A percentile compares a stretch with the other conserved stretches of the same genome.
Evolutionary conservation across 1,140 invertebrate genomes (phyloP).

Genomic region (Philopotamus ludificatus): DNA sequence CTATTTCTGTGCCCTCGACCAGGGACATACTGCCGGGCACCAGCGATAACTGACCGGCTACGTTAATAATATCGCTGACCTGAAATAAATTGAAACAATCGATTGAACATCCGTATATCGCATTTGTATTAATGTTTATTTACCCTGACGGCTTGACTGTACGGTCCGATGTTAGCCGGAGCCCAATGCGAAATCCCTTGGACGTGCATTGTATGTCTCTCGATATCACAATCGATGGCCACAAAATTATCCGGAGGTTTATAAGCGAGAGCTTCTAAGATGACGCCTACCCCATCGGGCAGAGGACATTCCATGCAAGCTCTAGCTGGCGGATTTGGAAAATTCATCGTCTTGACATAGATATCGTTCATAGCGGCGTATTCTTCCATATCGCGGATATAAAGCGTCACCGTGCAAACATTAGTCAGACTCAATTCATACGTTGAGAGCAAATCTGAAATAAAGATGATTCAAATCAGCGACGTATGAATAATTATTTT

Average conservation of each 20-base stretch:
- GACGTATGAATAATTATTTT: too few relatives aligned
- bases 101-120: not conserved
- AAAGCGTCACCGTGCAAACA: constrained; percentile 78
- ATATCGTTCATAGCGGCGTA: constrained; percentile 76
- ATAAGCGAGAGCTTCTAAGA: constrained; percentile 69
- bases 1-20: constrained; percentile 68
- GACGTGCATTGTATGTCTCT: constrained; percentile 82
- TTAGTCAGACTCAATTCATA: constrained; percentile 64
- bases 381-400: constrained; percentile 77
- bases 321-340: constrained; percentile 82
- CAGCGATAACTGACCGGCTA: constrained; percentile 89
- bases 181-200: constrained; percentile 95
- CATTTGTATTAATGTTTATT: too few relatives aligned
- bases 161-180: constrained; percentile 92
- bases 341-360: constrained; percentile 73
- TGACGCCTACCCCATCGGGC: constrained; percentile 67
- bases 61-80: constrained; percentile 78
- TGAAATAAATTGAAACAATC: constrained; percentile 48
- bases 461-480: too few relatives aligned
- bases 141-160: constrained; percentile 87
- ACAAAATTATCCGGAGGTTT: constrained; percentile 41
- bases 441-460: constrained; percentile 58
- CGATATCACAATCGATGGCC: constrained; percentile 39
- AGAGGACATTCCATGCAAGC: constrained; percentile 84
- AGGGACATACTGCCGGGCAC: constrained; percentile 82